Base-by-base conservation (phyloP, 1,140 invertebrate species). In the Propsilocerus akamusi region DNA sequence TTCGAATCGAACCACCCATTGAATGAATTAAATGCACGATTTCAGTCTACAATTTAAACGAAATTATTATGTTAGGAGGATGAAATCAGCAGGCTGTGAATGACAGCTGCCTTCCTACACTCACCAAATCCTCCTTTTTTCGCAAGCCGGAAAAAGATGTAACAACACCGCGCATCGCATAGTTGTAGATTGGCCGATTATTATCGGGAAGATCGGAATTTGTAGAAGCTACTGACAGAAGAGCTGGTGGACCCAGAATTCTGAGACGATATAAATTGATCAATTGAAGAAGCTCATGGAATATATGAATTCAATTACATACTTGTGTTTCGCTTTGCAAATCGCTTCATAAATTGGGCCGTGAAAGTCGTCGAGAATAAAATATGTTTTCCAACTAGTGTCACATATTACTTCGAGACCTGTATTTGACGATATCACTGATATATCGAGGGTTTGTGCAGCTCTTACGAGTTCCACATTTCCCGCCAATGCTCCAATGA, bases 1-100 rank as follows among this genome's bases (percentile, higher is more conserved):
- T 88, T 47, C 89, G 75, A 56, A 96, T 84, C 58, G 86, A 92
- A 14, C 91, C 92, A 53, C 89, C 90, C 91, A 97, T 95, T 62
- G 83, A 80, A 70, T 95, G 91, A 54, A 95, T 83, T 60, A 88
- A 72, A 57, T 80, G 80, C 53, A 90, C 81, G 58, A 94, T 71
- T 60, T 78, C 78, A 53, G 77, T 80, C 88, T 92, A 64, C 26
- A 66, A 72, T 58, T 7, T 20, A 25, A 7, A 24, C 24, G 23
- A 51, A 14, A 1, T 17, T 1, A 46, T 14, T 28, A 48, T 26
- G 7, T 37, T 24, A 46, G 14, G 17, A 20, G 22, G 8, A 4
- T 7, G 2, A 3, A 20, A 22, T 41, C 22, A 20, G 8, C n/a
- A n/a, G n/a, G n/a, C n/a, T n/a, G n/a, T 41, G 22, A 41, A 20